Conservation (phyloP, 2,797 vertebrate species). For the Tapera naevia region DNA sequence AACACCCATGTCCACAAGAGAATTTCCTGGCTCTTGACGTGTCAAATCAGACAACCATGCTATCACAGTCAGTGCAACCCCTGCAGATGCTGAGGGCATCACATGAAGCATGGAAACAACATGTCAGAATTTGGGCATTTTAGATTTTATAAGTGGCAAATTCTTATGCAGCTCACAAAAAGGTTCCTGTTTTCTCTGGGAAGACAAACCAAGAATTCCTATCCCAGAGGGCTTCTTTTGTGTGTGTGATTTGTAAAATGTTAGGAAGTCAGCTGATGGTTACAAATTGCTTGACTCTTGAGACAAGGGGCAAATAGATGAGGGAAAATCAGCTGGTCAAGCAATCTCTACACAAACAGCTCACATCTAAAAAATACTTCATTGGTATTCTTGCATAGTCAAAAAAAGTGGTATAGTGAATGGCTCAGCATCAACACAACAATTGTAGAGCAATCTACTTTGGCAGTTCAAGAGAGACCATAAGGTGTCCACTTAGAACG, state of each 20-base stretch:
- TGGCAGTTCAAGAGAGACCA: neutral
- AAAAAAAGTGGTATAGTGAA: neutral
- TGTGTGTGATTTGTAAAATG: neutral
- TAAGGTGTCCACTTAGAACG: neutral
- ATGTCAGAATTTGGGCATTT: neutral
- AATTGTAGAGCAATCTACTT: neutral
- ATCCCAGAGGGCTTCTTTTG: neutral
- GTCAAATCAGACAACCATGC: neutral
- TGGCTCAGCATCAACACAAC: neutral
- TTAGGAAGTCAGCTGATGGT: neutral
- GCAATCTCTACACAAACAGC: neutral
- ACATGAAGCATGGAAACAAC: neutral
- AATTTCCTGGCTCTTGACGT: neutral
- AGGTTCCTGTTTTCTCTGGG: neutral
- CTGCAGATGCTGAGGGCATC: neutral
- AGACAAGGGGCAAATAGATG: neutral
- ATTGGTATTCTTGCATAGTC: neutral
- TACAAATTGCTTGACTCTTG: neutral
- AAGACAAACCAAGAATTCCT: neutral
- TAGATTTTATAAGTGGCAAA: neutral
- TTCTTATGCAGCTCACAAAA: neutral
- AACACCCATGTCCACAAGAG: neutral
- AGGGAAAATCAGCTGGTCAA: neutral
- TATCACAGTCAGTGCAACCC: neutral
- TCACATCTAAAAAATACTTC: neutral